Conservation (phyloP, 2,797 vertebrate genomes). For the Sebastes hubbsi region DNA sequence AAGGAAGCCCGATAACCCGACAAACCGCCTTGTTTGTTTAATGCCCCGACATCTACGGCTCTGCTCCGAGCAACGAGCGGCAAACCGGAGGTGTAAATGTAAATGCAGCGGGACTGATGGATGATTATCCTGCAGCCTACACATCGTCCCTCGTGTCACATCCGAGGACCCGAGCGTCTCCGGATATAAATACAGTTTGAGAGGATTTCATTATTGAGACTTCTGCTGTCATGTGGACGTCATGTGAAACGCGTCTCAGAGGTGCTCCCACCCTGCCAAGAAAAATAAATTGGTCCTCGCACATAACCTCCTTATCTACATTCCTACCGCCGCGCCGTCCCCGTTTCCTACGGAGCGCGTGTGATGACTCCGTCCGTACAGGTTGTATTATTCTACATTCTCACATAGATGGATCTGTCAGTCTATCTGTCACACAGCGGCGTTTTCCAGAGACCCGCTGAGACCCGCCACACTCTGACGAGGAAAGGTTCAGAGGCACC, state of each 20-base stretch:
- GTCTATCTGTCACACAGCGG: slow-evolving; percentile 48
- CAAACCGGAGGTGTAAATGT: slow-evolving; percentile 1
- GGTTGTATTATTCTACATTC: slow-evolving; percentile 62
- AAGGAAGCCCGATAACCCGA: not conserved
- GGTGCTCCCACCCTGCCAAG: slow-evolving; percentile 57
- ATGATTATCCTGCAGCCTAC: slow-evolving; percentile 18
- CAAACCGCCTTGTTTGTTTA: not conserved
- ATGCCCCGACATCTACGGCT: not conserved
- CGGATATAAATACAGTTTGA: slow-evolving; percentile 39
- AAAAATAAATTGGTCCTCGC: slow-evolving; percentile 69
- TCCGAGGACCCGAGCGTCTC: slow-evolving; percentile 3
- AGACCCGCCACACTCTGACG: slow-evolving; percentile 36
- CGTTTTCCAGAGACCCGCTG: slow-evolving; percentile 21
- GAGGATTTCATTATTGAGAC: slow-evolving; percentile 51
- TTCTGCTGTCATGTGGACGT: slow-evolving; percentile 32
- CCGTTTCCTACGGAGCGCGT: slow-evolving; percentile 31
- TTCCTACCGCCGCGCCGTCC: slow-evolving; percentile 28
- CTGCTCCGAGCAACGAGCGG: slow-evolving; percentile 1
- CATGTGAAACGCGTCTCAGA: slow-evolving; percentile 41
- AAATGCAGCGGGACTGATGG: not conserved
- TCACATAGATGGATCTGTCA: slow-evolving; percentile 64
- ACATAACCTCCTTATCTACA: slow-evolving; percentile 61
- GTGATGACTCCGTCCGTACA: slow-evolving; percentile 49
- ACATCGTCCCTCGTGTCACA: slow-evolving; percentile 11
- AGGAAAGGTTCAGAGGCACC: slow-evolving; percentile 7